Base-by-base conservation (phyloP, 92 coral and sea anemone species). In the Epizoanthus scotinus region DNA sequence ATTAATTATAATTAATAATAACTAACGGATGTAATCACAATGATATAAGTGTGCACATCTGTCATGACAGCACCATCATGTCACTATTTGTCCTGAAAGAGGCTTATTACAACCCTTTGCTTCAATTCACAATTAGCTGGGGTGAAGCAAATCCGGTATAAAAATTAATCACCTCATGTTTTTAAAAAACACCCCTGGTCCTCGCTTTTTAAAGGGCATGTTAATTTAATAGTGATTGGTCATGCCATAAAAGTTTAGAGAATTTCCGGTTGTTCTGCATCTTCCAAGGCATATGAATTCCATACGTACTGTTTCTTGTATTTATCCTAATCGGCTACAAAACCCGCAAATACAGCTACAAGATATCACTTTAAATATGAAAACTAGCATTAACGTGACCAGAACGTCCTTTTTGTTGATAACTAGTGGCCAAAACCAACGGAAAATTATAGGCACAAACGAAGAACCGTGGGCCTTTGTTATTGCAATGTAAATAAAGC, bases 401-500 rank as follows among this genome's bases (percentile, higher is more conserved):
- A 29, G 12, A 29, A 8, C 3, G 15, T 14, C 8, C 9, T 63
- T 22, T 63, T 21, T 29, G 20, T 4, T 20, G 22, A 63, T 29
- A n/a, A n/a, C n/a, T n/a, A n/a, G n/a, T n/a, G n/a, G 29, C 22
- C 3, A 0, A 28, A 27, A 10, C 36, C 40, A 15, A 63, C 42
- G 40, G 44, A 14, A 27, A 28, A 20, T 31, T 29, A 18, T 63
- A 47, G 10, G 12, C 52, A 47, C 44, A 27, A 20, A 38, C 31
- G 28, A 64, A 29, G 38, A 26, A 64, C 70, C 12, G 70, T 2
- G 70, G 70, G 3, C 44, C 70, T 64, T 64, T 64, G 70, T 64
- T 64, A 8, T 60, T 9, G 6, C 10, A 62, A 12, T 62, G 67
- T 26, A 4, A 62, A n/a, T 53, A 34, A 50, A 53, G 55, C 54